Conservation (phyloP, 1,140 invertebrate genomes). For the Spodoptera litura region DNA sequence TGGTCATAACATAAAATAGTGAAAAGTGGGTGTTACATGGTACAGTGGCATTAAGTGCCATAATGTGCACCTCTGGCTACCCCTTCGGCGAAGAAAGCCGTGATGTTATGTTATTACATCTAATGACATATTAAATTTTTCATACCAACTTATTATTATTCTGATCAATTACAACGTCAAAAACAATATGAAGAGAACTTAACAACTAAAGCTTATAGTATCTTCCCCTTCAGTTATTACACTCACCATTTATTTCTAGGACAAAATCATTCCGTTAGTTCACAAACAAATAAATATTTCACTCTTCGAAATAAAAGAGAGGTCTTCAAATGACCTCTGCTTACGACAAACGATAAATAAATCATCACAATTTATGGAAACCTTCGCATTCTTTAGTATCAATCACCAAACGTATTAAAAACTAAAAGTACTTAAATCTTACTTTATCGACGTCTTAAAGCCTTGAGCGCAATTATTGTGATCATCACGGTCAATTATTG, state of each 20-base stretch:
- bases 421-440: not conserved
- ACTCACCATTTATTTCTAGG: slow-evolving; percentile 1
- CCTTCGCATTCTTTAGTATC: not conserved
- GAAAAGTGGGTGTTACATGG: too few relatives aligned
- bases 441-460: not conserved
- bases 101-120: too few relatives aligned
- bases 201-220: not conserved
- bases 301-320: not conserved
- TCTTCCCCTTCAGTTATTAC: not conserved
- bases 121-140: too few relatives aligned
- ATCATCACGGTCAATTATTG: too few relatives aligned
- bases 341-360: not conserved
- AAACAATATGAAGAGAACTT: not conserved
- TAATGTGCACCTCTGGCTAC: too few relatives aligned
- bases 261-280: slow-evolving; percentile 6
- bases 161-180: too few relatives aligned
- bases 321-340: slow-evolving; percentile 7
- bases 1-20: too few relatives aligned
- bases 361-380: slow-evolving; percentile 20
- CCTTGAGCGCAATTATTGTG: not conserved
- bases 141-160: too few relatives aligned
- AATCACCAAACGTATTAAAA: slow-evolving; percentile 19
- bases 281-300: slow-evolving; percentile 16
- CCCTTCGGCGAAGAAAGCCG: too few relatives aligned
- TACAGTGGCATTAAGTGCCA: too few relatives aligned